Evolutionary conservation across 2,113 vertebrate species (phyloP).

Genomic region (Zootoca vivipara): DNA sequence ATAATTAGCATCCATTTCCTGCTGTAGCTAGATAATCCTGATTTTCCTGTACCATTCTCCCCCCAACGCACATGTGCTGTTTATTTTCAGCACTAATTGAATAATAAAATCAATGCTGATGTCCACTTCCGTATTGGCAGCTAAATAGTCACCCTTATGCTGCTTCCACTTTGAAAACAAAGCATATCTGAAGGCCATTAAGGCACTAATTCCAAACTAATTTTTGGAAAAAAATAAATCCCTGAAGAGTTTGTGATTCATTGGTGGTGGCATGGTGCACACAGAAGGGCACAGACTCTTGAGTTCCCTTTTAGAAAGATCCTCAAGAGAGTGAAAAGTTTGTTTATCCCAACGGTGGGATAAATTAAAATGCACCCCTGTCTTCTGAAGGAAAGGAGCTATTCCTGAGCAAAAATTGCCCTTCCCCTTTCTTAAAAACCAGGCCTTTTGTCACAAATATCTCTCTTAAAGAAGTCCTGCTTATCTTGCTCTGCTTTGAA

Average conservation of each 20-base stretch:
- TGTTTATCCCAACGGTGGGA: constrained; percentile 69
- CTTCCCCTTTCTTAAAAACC: constrained; percentile 68
- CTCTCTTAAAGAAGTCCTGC: constrained; percentile 69
- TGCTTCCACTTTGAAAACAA: constrained; percentile 5
- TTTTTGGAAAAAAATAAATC: constrained; percentile 22
- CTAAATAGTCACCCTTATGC: not conserved
- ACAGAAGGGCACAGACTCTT: constrained; percentile 36
- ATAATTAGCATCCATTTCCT: constrained; percentile 16
- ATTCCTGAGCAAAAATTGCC: constrained; percentile 62
- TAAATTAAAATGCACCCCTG: constrained; percentile 48
- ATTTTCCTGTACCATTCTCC: not conserved
- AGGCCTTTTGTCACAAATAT: constrained; percentile 60
- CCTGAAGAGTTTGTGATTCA: constrained; percentile 43
- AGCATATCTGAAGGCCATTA: constrained; percentile 21
- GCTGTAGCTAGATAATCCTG: constrained; percentile 2
- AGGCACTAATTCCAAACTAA: constrained; percentile 24
- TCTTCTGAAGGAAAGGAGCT: constrained; percentile 59
- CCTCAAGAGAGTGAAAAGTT: constrained; percentile 33
- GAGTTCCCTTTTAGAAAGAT: constrained; percentile 3
- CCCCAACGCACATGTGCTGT: not conserved
- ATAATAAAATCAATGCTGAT: not conserved
- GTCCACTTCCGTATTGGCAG: constrained; percentile 16
- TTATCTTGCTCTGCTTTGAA: constrained; percentile 80
- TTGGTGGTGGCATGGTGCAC: constrained; percentile 51
- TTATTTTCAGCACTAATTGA: constrained; percentile 25